A percentile compares a stretch with the other conserved stretches of the same genome.
Evolutionary conservation across 1,140 invertebrate species (phyloP).

Genomic region (Trinorchestia longiramus): DNA sequence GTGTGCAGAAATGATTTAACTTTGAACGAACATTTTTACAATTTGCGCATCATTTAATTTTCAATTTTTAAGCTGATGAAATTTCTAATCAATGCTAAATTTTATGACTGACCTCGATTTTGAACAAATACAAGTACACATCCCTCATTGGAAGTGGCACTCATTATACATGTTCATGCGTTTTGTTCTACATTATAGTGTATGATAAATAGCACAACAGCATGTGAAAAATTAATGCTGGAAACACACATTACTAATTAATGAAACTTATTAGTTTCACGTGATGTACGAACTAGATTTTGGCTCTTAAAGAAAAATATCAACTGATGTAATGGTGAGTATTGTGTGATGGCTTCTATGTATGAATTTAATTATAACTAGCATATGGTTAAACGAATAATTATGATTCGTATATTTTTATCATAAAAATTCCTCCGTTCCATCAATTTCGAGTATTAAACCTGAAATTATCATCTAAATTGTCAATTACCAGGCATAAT

Average conservation of each 20-base stretch:
- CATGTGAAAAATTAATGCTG: not conserved
- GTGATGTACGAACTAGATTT: not conserved
- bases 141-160: too few species aligned
- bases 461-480: not conserved
- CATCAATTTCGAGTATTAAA: not conserved
- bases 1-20: not conserved
- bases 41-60: not conserved
- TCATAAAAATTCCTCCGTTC: not conserved
- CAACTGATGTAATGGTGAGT: not conserved
- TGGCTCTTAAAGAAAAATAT: not conserved
- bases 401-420: not conserved
- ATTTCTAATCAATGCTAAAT: not conserved
- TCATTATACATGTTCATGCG: too few species aligned
- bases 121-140: not conserved
- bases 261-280: too few species aligned
- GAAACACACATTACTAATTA: not conserved
- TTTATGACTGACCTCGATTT: not conserved
- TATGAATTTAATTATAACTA: not conserved
- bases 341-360: not conserved
- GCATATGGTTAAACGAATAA: not conserved
- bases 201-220: not conserved
- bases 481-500: too few species aligned
- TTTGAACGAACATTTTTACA: not conserved
- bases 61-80: not conserved
- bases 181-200: not conserved